Conservation (phyloP, 2,888 invertebrate genomes). For the Nomada hirtipes region DNA sequence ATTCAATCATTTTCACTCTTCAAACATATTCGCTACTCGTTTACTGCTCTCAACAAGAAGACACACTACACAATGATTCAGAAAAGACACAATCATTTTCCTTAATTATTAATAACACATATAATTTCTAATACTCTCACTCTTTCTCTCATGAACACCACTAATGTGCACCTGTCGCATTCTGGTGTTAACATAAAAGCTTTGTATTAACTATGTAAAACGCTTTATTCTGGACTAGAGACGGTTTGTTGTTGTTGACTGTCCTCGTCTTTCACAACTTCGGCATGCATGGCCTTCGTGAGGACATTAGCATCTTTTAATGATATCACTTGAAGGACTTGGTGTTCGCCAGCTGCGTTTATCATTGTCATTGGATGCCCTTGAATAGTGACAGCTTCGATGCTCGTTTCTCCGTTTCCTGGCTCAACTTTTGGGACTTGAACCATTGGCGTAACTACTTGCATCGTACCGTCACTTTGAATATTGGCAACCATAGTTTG, state of each 20-base stretch:
- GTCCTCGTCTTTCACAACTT: conserved; percentile 82
- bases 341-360: conserved; percentile 88
- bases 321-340: conserved; percentile 93
- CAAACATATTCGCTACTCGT: conserved; percentile 46
- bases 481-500: conserved; percentile 97
- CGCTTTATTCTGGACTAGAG: conserved; percentile 82
- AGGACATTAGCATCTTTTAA: conserved; percentile 93
- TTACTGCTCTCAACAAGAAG: conserved; percentile 42
- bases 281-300: conserved; percentile 91
- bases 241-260: conserved; percentile 84
- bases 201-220: conserved; percentile 63
- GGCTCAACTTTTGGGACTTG: conserved; percentile 94
- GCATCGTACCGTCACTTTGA: conserved; percentile 93
- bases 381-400: conserved; percentile 91
- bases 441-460: conserved; percentile 92
- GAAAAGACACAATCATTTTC: conserved; percentile 57
- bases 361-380: conserved; percentile 93
- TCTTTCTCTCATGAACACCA: conserved; percentile 51
- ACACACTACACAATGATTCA: conserved; percentile 61
- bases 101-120: conserved; percentile 59
- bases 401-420: conserved; percentile 88
- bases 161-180: conserved; percentile 50
- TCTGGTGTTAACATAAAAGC: conserved; percentile 52
- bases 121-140: conserved; percentile 65
- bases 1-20: conserved; percentile 49